phyloP scores from a whole-genome alignment of 2,113 vertebrate genomes.

The Ascaphus truei region DNA sequence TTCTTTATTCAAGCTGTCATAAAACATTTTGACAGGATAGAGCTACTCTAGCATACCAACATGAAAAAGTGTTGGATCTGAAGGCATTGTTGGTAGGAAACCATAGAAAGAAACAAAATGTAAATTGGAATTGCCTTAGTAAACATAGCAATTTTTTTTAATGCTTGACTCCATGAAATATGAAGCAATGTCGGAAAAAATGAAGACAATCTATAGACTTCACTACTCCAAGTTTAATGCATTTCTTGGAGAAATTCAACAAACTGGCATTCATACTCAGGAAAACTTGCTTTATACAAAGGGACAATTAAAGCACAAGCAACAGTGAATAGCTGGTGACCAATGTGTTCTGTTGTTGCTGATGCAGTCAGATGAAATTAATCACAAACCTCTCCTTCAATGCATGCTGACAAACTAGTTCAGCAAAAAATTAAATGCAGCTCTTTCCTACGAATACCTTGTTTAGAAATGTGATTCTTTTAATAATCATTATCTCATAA shows the following conservation, averaged over 20 bases:
- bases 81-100: constrained; percentile 59
- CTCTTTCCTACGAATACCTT: background rate
- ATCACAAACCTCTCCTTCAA: constrained; percentile 35
- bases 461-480: background rate
- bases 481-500: background rate
- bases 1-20: constrained; percentile 70
- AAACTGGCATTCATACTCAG: constrained; percentile 20
- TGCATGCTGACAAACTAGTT: constrained; percentile 18
- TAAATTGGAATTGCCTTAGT: constrained; percentile 60
- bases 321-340: constrained; percentile 40
- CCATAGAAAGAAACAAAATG: constrained; percentile 60
- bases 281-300: constrained; percentile 36
- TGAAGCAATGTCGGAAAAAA: constrained; percentile 44
- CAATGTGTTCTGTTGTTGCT: constrained; percentile 16
- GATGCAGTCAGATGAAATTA: constrained; percentile 42
- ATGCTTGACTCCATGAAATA: constrained; percentile 44
- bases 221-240: constrained; percentile 42
- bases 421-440: constrained; percentile 22
- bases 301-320: constrained; percentile 40
- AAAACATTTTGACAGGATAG: constrained; percentile 70
- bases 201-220: constrained; percentile 45
- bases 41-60: constrained; percentile 61
- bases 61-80: constrained; percentile 53
- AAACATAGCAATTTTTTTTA: constrained; percentile 53
- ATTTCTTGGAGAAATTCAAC: constrained; percentile 47